Evolutionary conservation across 2,888 invertebrate genomes (phyloP).

Genomic region (Eupithecia exiguata): DNA sequence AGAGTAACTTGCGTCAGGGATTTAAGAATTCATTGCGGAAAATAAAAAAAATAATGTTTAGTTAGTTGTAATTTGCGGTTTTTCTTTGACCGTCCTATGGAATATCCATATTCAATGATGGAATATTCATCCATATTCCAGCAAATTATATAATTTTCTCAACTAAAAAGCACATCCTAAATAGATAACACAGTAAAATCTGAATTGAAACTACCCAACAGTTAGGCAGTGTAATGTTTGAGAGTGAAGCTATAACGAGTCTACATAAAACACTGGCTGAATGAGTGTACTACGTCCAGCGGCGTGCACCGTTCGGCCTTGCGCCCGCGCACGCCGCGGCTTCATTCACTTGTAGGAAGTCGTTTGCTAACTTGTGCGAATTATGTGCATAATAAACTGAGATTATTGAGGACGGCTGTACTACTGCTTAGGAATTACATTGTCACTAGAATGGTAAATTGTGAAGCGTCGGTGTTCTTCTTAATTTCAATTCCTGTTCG

Average conservation of each 20-base stretch:
- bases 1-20: background rate
- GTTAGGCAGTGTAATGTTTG: background rate
- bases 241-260: background rate
- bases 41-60: background rate
- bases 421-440: background rate
- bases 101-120: no score
- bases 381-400: conserved; percentile 34
- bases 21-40: background rate
- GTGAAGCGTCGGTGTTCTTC: background rate
- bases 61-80: background rate
- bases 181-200: background rate
- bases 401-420: conserved; percentile 1
- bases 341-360: conserved; percentile 40
- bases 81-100: background rate
- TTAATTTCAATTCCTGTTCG: background rate
- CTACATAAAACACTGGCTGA: conserved; percentile 8
- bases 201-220: background rate
- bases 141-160: background rate
- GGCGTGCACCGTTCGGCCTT: conserved; percentile 33
- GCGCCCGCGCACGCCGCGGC: conserved; percentile 28
- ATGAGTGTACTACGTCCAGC: background rate
- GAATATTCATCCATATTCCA: no score
- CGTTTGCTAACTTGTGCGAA: conserved; percentile 35
- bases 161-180: background rate
- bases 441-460: background rate